Base-by-base conservation (phyloP, 2,888 invertebrate species). In the Perithous albicinctus region DNA sequence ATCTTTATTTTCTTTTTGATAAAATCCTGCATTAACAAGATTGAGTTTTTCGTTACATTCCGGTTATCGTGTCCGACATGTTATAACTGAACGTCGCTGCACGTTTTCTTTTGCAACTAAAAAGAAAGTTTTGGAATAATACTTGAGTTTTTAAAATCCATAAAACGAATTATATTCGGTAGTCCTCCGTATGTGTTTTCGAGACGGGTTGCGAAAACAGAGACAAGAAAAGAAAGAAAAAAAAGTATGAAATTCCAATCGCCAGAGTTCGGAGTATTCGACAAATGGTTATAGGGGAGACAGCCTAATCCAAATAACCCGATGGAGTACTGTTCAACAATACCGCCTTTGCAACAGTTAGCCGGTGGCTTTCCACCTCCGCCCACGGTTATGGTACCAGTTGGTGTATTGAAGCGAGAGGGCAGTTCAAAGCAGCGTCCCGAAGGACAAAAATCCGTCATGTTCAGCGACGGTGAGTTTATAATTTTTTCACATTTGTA, bases 301-400 rank as follows among this genome's bases (percentile, higher is more conserved):
- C 94, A 95, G 80, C 96, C 97, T 66, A 96, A 97, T 93, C 97
- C 97, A 67, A 97, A 97, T 93, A 97, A 97, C 93, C 97, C 97
- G 61, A 96, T 96, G 95, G 97, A 97, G 93, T 97, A 97, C 93
- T 97, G 97, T 93, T 97, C 97, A 80, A 96, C 96, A 56, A 95
- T 97, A 89, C 96, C 97, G 70, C 97, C 97, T 66, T 94, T 96
- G 87, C 95, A 96, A 90, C 97, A 97, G 93, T 95, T 95, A 84
- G 94, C 94, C 48, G 93, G 93, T 76, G 92, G 93, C 88, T 89
- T 90, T 86, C 90, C 93, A 85, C 93, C 93, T 87, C 94, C 94
- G 78, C 96, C 97, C 5, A 95, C 96, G 32, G 97, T 97, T n/a
- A 96, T 97, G 94, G 97, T 97, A 46, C 97, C 97, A 7, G 96